Evolutionary conservation across 2,113 vertebrate species (phyloP), one percentile per base, ranked within the genome.

Genomic region (Vidua chalybeata): DNA sequence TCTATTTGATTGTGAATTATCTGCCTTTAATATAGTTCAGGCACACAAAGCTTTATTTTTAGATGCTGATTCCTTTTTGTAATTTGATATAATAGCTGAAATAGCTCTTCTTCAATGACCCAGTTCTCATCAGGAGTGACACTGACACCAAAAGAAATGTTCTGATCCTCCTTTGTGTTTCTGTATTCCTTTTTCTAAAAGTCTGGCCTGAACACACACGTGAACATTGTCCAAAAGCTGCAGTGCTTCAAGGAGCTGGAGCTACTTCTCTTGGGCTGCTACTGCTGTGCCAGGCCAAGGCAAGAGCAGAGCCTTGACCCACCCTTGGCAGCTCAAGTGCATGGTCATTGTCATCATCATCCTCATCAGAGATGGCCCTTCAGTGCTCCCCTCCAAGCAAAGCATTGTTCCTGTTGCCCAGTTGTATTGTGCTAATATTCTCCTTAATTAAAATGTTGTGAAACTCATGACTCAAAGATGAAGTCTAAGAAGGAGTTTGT

Each of bases 41-140:
- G 54, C 58, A 84, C 62, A 90, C 24, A 0, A 78, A 92, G 61
- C n/a, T 84, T 95, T 94, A 95, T 96, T 95, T 96, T 94, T 94
- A 93, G 92, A 68, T 72, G 55, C 56, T 23, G 80, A 30, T 81
- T 95, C n/a, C 41, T 94, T 94, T 92, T 91, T 92, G 80, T 92
- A 95, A 96, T 96, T 96, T 52, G 88, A 37, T 84, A 52, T 68
- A 89, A 92, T 82, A 58, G 64, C 77, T 90, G 69, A 90, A 96
- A 93, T 89, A 90, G 73, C 77, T 93, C 72, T 93, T 84, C 73
- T 78, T 91, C 89, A 78, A 56, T 84, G 86, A 93, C 92, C 80
- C 54, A 68, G 69, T 95, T 95, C 95, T 90, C 69, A 41, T 89
- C 68, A 76, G 54, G 23, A 77, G 73, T 69, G 72, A 76, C 41